Percentiles rank a stretch among this genome's conserved stretches.
phyloP scores from a whole-genome alignment of 2,113 vertebrate species.

The Loxodonta africana region DNA sequence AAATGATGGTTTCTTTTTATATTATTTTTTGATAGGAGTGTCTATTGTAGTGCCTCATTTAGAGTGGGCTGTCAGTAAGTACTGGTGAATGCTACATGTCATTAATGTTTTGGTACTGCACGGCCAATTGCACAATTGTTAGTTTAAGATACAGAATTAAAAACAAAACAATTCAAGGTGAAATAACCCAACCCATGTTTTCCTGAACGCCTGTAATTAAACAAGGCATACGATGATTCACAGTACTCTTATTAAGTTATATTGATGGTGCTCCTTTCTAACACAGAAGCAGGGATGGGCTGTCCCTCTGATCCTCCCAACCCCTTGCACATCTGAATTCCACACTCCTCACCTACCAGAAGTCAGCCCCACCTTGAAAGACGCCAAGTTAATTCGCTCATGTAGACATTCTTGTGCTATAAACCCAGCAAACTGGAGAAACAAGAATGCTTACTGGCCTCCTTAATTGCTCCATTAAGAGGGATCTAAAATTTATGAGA shows the following conservation, averaged over 20 bases:
- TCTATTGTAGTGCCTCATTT: background rate
- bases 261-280: background rate
- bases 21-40: too few relatives aligned
- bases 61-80: background rate
- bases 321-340: background rate
- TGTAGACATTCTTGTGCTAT: background rate
- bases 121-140: background rate
- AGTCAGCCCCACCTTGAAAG: conserved; percentile 51
- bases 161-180: conserved; percentile 32
- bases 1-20: background rate
- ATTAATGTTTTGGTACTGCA: background rate
- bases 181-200: conserved; percentile 26
- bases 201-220: conserved; percentile 1
- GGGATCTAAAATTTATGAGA: conserved; percentile 17
- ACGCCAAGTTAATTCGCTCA: background rate
- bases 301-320: background rate
- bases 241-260: background rate
- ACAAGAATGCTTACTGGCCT: background rate
- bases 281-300: background rate
- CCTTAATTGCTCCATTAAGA: conserved; percentile 2
- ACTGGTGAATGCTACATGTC: rapidly evolving
- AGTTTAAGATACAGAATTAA: background rate
- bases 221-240: conserved; percentile 64
- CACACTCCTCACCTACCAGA: background rate
- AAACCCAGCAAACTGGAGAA: conserved; percentile 56